Percentiles rank a stretch among this genome's conserved stretches.
phyloP scores from a whole-genome alignment of 23 tunicate genomes.

The Halocynthia roretzi region DNA sequence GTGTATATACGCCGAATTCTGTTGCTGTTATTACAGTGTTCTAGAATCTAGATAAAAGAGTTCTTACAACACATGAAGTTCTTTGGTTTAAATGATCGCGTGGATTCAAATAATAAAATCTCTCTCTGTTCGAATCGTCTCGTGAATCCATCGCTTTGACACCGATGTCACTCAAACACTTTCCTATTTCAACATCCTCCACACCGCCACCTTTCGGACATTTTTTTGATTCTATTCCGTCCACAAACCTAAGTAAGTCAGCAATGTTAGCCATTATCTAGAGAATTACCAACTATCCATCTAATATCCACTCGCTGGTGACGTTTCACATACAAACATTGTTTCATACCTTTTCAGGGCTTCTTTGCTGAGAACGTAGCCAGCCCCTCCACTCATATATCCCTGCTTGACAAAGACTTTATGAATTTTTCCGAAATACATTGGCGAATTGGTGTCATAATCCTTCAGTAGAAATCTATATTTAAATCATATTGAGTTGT shows the following conservation, averaged over 20 bases:
- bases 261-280: no score
- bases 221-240: neutral
- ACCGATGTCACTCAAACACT: conserved; percentile 10
- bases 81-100: neutral
- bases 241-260: conserved; percentile 17
- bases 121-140: neutral
- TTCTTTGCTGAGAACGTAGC: conserved; percentile 40
- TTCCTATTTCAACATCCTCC: no score
- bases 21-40: no score
- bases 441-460: no score
- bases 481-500: neutral
- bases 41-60: no score
- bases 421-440: no score
- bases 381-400: no score
- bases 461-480: neutral
- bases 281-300: no score
- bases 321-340: neutral
- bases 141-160: conserved; percentile 15
- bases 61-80: neutral
- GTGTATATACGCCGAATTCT: neutral
- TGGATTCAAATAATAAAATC: no score
- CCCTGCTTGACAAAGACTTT: no score
- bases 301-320: no score
- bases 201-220: conserved; percentile 2
- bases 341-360: conserved; percentile 18